phyloP scores from a whole-genome alignment of 2,113 vertebrate species.

The Vicugna pacos region DNA sequence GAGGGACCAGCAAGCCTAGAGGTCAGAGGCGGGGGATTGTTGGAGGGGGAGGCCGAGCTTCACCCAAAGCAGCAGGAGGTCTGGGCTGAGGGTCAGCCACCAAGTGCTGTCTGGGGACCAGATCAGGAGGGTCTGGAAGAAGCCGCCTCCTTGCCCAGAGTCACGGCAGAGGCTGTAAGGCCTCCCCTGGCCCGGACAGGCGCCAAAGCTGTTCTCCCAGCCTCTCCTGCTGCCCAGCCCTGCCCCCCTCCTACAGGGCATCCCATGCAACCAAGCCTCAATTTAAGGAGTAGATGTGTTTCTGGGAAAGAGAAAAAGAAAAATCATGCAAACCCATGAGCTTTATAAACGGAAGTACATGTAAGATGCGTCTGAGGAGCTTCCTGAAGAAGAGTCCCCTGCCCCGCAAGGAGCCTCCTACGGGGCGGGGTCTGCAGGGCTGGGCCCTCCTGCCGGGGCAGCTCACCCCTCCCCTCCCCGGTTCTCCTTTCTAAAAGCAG shows the following conservation, averaged over 20 bases:
- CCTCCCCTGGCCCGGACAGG: neutral
- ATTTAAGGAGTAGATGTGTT: neutral
- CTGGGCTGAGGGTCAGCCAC: neutral
- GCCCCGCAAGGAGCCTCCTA: no score
- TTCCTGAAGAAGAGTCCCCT: neutral
- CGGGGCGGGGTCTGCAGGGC: neutral
- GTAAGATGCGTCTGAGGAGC: neutral
- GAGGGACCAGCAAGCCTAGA: neutral
- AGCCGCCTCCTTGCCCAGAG: neutral
- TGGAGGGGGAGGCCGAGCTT: neutral
- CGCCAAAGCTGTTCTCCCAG: neutral
- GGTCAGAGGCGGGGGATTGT: neutral
- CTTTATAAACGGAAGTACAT: neutral
- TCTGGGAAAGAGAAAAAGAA: neutral
- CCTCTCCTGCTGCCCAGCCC: neutral
- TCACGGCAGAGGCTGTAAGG: neutral
- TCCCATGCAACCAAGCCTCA: neutral
- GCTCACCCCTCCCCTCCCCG: neutral
- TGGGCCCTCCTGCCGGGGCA: neutral
- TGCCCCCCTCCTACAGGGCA: neutral
- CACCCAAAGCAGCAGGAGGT: neutral
- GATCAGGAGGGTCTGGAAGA: neutral
- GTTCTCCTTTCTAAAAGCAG: neutral
- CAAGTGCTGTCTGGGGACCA: neutral
- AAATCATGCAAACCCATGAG: neutral